Evolutionary conservation across 2,113 vertebrate genomes (phyloP).

Genomic region (Pomatorhinus ruficollis): DNA sequence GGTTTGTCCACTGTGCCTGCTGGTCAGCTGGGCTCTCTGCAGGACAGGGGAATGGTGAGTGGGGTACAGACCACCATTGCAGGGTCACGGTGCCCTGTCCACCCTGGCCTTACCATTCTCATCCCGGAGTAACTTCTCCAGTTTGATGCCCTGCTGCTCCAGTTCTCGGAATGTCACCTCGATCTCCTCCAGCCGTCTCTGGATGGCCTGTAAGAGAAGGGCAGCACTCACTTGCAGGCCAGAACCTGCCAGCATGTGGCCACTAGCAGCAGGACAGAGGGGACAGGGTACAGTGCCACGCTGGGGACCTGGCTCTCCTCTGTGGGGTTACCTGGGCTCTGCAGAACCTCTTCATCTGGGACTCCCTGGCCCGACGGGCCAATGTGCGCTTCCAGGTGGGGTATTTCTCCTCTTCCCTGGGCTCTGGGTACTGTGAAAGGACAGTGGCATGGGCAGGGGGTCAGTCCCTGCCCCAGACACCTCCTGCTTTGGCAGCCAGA

Average conservation of each 20-base stretch:
- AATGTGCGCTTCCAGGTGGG: constrained; percentile 80
- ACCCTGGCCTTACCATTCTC: constrained; percentile 74
- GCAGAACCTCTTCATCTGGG: constrained; percentile 83
- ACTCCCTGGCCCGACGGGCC: constrained; percentile 80
- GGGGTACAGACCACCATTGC: accelerated
- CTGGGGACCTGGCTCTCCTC: not conserved
- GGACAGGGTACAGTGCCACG: accelerated
- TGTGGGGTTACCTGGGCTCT: constrained; percentile 83
- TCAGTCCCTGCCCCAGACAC: not conserved
- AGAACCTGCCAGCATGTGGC: not conserved
- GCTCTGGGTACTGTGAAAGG: constrained; percentile 11
- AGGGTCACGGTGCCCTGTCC: accelerated
- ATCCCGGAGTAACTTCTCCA: constrained; percentile 82
- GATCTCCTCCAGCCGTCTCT: constrained; percentile 90
- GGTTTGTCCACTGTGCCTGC: constrained; percentile 80
- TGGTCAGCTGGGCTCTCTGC: constrained; percentile 47
- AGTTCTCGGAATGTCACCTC: constrained; percentile 86
- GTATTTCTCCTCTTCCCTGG: constrained; percentile 71
- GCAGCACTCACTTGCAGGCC: accelerated
- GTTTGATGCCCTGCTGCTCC: constrained; percentile 82
- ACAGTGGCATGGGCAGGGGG: accelerated
- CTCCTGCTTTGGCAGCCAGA: not conserved
- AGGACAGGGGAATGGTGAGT: not conserved
- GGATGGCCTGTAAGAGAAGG: constrained; percentile 80
- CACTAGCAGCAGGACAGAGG: not conserved